phyloP scores from a whole-genome alignment of 2,888 invertebrate species.

The Oscheius sp. region DNA sequence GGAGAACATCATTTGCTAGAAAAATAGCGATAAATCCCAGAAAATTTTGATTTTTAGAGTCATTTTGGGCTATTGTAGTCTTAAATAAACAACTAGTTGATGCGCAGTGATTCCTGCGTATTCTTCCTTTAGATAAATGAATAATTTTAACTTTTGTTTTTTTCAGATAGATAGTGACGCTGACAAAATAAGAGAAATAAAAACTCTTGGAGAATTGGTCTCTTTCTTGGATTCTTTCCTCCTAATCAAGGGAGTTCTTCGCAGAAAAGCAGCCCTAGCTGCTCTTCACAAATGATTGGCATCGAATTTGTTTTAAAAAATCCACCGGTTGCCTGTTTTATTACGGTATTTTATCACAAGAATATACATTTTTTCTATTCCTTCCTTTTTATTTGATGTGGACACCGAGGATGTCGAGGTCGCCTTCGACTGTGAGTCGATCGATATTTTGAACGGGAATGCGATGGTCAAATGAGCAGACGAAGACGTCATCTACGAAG shows the following conservation, averaged over 20 bases:
- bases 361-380: neutral
- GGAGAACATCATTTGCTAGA: no score
- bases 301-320: neutral
- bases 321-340: neutral
- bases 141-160: no score
- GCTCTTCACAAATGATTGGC: neutral
- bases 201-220: neutral
- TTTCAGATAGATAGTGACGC: no score
- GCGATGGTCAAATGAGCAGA: constrained; percentile 63
- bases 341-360: neutral
- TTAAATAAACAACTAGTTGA: no score
- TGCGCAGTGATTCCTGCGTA: no score
- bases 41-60: no score
- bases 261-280: neutral
- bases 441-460: constrained; percentile 56
- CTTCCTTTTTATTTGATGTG: constrained; percentile 58
- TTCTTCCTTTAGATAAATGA: no score
- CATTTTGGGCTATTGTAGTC: no score
- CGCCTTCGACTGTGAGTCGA: constrained; percentile 62
- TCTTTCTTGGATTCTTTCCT: constrained; percentile 1
- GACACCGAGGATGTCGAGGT: constrained; percentile 67
- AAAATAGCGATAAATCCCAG: no score
- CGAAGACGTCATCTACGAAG: constrained; percentile 63
- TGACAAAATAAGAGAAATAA: neutral
- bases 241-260: neutral